Percentiles rank a stretch among this genome's conserved stretches.
These are phyloP conservation scores for Notothenia coriiceps DNA, from an alignment of 2,113 vertebrate genomes.

Conservation along the genomic window DNA sequence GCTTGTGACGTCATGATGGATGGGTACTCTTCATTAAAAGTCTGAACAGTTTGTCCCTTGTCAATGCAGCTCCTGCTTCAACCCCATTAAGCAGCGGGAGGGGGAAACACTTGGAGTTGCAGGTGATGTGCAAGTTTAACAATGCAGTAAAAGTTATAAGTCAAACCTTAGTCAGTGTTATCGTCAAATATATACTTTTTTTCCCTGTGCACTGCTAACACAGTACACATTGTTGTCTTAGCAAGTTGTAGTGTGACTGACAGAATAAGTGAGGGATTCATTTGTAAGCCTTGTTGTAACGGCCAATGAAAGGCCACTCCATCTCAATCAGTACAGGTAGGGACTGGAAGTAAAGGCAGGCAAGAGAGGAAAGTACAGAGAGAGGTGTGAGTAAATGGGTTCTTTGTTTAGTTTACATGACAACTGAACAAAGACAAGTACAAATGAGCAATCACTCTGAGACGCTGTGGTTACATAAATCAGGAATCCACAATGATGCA, in stretches of 20 bases:
- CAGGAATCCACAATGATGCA: neutral
- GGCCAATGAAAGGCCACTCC: constrained; percentile 19
- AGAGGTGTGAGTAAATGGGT: constrained; percentile 6
- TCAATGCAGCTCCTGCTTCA: constrained; percentile 5
- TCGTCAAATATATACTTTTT: neutral
- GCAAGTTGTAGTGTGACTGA: neutral
- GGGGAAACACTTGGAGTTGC: neutral
- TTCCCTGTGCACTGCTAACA: neutral
- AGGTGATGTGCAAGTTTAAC: constrained; percentile 16
- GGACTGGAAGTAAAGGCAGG: neutral
- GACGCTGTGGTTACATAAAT: neutral
- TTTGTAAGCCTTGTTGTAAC: constrained; percentile 5
- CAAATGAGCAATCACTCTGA: neutral
- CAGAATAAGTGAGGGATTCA: constrained; percentile 4
- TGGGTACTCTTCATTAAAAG: constrained; percentile 30
- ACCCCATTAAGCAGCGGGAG: neutral
- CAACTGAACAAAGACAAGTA: constrained; percentile 1
- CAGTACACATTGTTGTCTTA: constrained; percentile 4
- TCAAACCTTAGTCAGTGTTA: neutral
- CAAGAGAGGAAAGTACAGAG: neutral
- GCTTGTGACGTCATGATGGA: constrained; percentile 47
- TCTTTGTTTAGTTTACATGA: constrained; percentile 7
- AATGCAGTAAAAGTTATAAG: neutral
- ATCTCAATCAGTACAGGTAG: constrained; percentile 1
- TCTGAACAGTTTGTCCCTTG: constrained; percentile 25